These are phyloP conservation scores for Panthera leo DNA, from an alignment of 2,113 vertebrate species.

Conservation along the genomic window DNA sequence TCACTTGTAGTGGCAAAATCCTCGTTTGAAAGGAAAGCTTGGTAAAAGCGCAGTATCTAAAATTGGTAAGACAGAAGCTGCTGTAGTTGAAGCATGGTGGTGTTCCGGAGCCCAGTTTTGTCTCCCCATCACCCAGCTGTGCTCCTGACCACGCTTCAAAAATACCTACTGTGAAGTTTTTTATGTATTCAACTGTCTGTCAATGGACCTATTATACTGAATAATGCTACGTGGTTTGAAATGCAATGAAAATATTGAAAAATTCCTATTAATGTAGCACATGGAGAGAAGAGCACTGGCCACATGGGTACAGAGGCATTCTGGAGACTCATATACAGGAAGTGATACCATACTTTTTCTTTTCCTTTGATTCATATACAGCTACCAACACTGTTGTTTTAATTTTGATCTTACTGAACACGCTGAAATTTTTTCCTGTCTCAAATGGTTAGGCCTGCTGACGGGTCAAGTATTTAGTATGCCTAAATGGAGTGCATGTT, in stretches of 20 bases:
- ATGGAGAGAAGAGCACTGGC: neutral
- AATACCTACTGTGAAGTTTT: neutral
- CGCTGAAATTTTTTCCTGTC: neutral
- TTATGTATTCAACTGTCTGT: neutral
- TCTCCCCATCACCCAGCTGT: neutral
- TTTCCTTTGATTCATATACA: conserved; percentile 28
- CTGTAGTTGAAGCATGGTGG: neutral
- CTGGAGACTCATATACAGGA: neutral
- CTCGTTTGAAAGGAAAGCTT: conserved; percentile 1
- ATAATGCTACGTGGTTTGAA: neutral
- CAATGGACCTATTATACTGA: neutral
- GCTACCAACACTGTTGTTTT: neutral
- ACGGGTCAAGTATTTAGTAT: neutral
- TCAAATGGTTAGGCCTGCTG: neutral
- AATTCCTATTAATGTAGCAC: neutral
- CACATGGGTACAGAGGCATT: neutral
- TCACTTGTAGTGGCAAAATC: neutral
- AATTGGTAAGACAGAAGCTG: neutral
- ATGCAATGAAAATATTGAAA: neutral
- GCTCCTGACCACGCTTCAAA: neutral
- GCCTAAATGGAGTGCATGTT: neutral
- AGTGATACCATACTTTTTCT: neutral
- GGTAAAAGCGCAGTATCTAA: neutral
- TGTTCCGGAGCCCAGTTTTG: neutral
- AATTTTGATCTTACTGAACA: conserved; percentile 16